These are phyloP conservation scores for Eristalis tenax DNA, from an alignment of 2,888 invertebrate species.

Conservation along the genomic window DNA sequence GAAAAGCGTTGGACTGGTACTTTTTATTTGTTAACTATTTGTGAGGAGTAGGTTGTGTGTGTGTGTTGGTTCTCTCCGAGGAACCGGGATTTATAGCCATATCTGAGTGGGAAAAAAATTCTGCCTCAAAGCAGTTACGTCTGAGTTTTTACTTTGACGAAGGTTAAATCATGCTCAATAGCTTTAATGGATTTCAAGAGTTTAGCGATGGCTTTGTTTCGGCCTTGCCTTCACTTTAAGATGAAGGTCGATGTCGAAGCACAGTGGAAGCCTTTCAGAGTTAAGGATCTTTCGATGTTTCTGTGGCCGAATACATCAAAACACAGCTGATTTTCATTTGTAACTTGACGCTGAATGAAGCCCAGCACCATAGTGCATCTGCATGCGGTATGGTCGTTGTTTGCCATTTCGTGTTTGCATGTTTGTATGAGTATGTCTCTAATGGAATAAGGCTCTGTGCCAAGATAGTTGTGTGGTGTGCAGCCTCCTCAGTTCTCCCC, in stretches of 20 bases:
- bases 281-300: neutral
- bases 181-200: neutral
- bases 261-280: neutral
- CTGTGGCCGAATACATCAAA: neutral
- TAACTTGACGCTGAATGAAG: slow-evolving; percentile 18
- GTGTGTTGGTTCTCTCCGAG: neutral
- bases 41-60: neutral
- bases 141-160: slow-evolving; percentile 2
- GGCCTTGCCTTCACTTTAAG: neutral
- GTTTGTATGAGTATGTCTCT: slow-evolving; percentile 42
- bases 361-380: slow-evolving; percentile 51
- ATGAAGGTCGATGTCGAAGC: slow-evolving; percentile 36
- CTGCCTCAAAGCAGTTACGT: slow-evolving; percentile 28
- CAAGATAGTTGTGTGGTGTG: slow-evolving; percentile 46
- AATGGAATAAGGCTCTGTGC: slow-evolving; percentile 58
- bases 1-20: neutral
- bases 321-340: neutral
- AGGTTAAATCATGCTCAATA: neutral
- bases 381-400: slow-evolving; percentile 47
- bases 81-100: neutral
- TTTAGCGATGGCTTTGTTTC: neutral
- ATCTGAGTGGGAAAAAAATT: neutral
- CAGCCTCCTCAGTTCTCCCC: neutral
- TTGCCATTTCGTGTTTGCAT: slow-evolving; percentile 39
- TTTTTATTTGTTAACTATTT: slow-evolving; percentile 35